Evolutionary conservation across 2,797 vertebrate genomes (phyloP), one percentile per base, ranked within the genome.

Genomic region (Sebastes hubbsi): DNA sequence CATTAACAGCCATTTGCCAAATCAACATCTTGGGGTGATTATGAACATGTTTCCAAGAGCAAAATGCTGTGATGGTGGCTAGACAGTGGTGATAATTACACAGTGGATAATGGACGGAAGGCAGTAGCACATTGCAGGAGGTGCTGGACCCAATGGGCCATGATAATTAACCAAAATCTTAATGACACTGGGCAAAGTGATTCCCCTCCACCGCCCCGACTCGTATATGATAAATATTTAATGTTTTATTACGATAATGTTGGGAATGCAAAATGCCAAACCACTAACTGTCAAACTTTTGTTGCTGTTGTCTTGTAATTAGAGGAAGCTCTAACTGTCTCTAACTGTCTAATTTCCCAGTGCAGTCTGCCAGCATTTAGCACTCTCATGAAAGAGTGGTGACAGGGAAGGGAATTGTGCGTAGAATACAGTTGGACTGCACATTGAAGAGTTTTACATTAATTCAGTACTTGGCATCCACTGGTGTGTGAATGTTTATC

Each of bases 141-240:
- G 75, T 82, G 85, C 86, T 83, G 75, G 89, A 93, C 90, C 87
- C 91, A 95, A 91, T 92, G 91, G 91, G 86, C 89, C 91, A 85
- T 92, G 91, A 92, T 95, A 95, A 96, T 96, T 95, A 95, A 94
- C 90, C 87, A 87, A 90, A 91, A 89, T 89, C 89, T 92, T 95
- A 95, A 95, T 94, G 94, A 95, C 89, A 91, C 81, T 67, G 84
- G 89, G 83, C 75, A 78, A 93, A 94, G 93, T 88, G 69, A 92
- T 89, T 79, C 89, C 89, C 77, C 56, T 59, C 80, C 89, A 88
- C 90, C 89, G 88, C 75, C 77, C 60, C 60, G 81, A 89, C 89
- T 93, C 61, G 13, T 82, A 86, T 87, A 83, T 78, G 77, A 94
- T 93, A 92, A 94, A 95, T 95, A 95, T 95, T 94, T 87, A 91